phyloP scores from a whole-genome alignment of 2,797 vertebrate genomes.

The Crax fasciolata region DNA sequence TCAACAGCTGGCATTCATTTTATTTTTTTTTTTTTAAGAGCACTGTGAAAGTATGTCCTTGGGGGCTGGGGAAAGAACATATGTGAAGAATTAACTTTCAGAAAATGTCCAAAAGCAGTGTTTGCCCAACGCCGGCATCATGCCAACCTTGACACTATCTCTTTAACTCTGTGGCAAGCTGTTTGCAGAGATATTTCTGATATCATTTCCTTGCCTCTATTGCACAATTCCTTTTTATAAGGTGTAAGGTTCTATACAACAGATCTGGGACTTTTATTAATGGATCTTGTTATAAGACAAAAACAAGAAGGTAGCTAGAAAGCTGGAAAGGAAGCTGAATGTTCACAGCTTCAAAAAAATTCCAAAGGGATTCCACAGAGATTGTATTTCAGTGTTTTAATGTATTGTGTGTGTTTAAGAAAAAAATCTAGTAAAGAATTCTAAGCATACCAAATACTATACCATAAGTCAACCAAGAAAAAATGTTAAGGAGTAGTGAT shows the following conservation, averaged over 20 bases:
- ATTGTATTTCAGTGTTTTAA: conserved; percentile 33
- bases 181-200: conserved; percentile 30
- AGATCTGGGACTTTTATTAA: conserved; percentile 33
- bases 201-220: conserved; percentile 30
- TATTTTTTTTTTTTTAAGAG: not conserved
- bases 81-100: conserved; percentile 31
- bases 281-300: conserved; percentile 8
- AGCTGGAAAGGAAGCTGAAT: not conserved
- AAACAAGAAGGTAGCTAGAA: conserved; percentile 39
- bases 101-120: conserved; percentile 20
- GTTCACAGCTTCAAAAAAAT: not conserved
- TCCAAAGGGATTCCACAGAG: not conserved
- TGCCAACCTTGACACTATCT: conserved; percentile 17
- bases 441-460: not conserved
- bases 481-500: not conserved
- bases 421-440: not conserved
- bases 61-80: not conserved
- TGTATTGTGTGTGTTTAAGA: not conserved
- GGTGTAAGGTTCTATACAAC: conserved; percentile 24
- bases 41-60: conserved; percentile 22
- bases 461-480: not conserved
- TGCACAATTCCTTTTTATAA: conserved; percentile 59
- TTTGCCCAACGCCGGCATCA: not conserved
- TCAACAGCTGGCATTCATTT: not conserved
- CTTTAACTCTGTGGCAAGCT: not conserved